These are phyloP conservation scores for Brachionus rotundiformis DNA, from an alignment of 1,140 invertebrate species.

Conservation along the genomic window DNA sequence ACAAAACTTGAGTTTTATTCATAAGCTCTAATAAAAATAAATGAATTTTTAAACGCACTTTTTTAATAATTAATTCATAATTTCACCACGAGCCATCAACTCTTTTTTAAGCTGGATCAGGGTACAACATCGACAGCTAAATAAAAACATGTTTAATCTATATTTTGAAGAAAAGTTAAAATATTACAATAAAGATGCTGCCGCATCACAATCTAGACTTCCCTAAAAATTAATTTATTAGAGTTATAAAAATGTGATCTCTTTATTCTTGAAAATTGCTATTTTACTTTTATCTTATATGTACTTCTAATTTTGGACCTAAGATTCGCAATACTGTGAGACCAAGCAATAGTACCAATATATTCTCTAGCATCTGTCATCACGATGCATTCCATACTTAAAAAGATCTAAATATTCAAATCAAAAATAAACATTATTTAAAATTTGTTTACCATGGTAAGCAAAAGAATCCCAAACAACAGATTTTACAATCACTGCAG, in stretches of 20 bases:
- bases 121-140: slow-evolving; percentile 35
- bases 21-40: background rate
- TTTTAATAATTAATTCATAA: background rate
- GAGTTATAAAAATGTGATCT: background rate
- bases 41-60: background rate
- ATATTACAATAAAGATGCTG: background rate
- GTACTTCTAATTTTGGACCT: slow-evolving; percentile 34
- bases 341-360: background rate
- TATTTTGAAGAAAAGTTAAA: background rate
- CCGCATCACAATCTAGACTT: slow-evolving; percentile 20
- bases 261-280: no score
- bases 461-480: slow-evolving; percentile 40
- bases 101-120: slow-evolving; percentile 39
- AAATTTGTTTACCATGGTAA: slow-evolving; percentile 8
- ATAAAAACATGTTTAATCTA: background rate
- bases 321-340: background rate
- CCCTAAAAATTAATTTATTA: background rate
- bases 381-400: slow-evolving; percentile 28
- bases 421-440: background rate
- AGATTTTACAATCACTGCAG: slow-evolving; percentile 31
- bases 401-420: background rate
- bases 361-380: slow-evolving; percentile 25
- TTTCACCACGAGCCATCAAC: slow-evolving; percentile 18
- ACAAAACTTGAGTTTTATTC: slow-evolving; percentile 8
- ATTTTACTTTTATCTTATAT: slow-evolving; percentile 33